Evolutionary conservation across 2,888 invertebrate genomes (phyloP), one percentile per base, ranked within the genome.

Genomic region (Oxycera nigricornis): DNA sequence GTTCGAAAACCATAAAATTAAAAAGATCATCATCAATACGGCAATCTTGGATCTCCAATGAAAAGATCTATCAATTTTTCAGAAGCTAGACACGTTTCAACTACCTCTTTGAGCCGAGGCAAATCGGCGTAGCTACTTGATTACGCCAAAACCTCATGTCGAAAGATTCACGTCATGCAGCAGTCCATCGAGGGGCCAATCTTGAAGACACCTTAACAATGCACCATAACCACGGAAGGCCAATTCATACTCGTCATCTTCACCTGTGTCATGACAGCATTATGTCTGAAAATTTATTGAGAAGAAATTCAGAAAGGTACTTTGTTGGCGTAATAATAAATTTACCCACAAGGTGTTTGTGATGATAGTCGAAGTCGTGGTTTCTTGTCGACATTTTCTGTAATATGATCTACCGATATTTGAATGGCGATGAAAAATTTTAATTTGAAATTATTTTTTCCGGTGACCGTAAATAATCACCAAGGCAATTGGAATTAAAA

Each of bases 51-150:
- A 46, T 35, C 35, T n/a, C 28, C 50, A 28, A 46, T 26, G 28
- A 26, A 68, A 31, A 70, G 70, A 70, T 35, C 70, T 70, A 70
- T 55, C 55, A 55, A 55, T 70, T 70, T 55, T 31, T 65, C 65
- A 65, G 52, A 55, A 70, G 55, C 55, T 46, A 17, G 7, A 30
- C 28, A 31, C 52, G 31, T 55, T 70, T 70, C 70, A 55, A 55
- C 35, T 52, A 55, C 35, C 22, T n/a, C 6, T 30, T 55, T 31
- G 31, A 50, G 35, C 70, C 70, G 70, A 41, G 55, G 31, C 52
- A 70, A 75, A 75, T 73, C 55, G 72, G 73, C 72, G 72, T 72
- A 74, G 75, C 75, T 75, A 75, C 75, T 75, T 73, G 68, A 73
- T 75, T 75, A 75, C 75, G 73, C 75, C 73, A 65, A 59, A 70